A percentile compares a stretch with the other conserved stretches of the same genome.
These are phyloP conservation scores for Gavialis gangeticus DNA, from an alignment of 2,113 vertebrate species.

Conservation along the genomic window DNA sequence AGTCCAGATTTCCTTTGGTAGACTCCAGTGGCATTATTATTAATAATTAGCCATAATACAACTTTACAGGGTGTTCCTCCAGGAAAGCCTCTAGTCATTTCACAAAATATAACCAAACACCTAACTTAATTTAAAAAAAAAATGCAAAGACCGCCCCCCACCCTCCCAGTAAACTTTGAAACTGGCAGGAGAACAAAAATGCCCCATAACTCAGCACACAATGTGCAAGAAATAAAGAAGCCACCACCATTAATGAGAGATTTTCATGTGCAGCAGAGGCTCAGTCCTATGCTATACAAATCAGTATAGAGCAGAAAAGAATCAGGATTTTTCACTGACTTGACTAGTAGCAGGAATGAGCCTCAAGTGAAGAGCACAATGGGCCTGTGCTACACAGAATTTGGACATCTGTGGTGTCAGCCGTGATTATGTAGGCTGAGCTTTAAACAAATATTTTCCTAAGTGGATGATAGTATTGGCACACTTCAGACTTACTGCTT, in stretches of 20 bases:
- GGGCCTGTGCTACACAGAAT: neutral
- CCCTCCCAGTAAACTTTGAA: neutral
- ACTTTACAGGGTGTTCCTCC: slow-evolving; percentile 21
- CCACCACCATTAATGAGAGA: neutral
- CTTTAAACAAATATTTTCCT: neutral
- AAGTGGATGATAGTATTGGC: neutral
- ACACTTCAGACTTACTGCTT: neutral
- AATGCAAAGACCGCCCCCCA: neutral
- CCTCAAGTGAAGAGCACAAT: neutral
- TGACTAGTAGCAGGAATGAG: neutral
- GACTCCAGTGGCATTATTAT: neutral
- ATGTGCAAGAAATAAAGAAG: slow-evolving; percentile 5
- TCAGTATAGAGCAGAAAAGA: neutral
- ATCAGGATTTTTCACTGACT: neutral
- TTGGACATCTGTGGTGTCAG: rapidly evolving
- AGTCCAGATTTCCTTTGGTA: neutral
- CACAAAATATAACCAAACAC: neutral
- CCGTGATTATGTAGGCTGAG: neutral
- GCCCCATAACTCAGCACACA: neutral
- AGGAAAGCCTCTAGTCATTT: neutral
- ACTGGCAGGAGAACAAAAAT: slow-evolving; percentile 3
- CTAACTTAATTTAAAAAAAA: slow-evolving; percentile 13
- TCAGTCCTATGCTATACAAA: neutral
- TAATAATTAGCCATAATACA: neutral
- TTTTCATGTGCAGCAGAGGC: neutral